phyloP scores from a whole-genome alignment of 2,113 vertebrate species.

The Gobius niger region DNA sequence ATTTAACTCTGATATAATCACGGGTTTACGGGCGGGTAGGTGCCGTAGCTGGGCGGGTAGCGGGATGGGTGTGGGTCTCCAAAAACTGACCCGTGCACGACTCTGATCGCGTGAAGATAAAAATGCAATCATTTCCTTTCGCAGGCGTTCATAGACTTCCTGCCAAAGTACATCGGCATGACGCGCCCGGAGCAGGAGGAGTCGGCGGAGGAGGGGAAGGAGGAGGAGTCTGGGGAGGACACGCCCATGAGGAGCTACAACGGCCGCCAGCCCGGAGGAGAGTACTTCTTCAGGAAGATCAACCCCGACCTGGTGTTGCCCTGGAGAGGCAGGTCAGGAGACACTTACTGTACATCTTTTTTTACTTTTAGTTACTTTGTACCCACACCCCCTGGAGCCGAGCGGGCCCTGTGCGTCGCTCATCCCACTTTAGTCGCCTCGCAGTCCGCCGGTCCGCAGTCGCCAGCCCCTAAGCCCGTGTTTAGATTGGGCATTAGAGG shows the following conservation, averaged over 20 bases:
- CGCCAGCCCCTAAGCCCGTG: constrained; percentile 73
- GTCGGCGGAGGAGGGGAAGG: constrained; percentile 47
- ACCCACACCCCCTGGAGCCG: constrained; percentile 14
- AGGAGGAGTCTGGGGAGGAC: constrained; percentile 56
- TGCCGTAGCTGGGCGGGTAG: no score
- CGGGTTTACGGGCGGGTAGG: no score
- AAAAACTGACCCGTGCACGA: no score
- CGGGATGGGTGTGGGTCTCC: no score
- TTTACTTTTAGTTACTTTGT: background rate
- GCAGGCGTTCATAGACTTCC: constrained; percentile 84
- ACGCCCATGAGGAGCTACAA: constrained; percentile 43
- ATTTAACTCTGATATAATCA: no score
- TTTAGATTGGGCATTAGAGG: constrained; percentile 77
- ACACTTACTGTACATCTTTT: background rate
- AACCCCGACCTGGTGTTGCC: constrained; percentile 82
- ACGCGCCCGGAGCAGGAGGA: constrained; percentile 79
- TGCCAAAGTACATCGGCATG: constrained; percentile 85
- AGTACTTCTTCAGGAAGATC: constrained; percentile 87
- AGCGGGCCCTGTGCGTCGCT: constrained; percentile 36
- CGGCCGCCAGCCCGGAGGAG: constrained; percentile 75
- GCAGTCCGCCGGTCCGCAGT: constrained; percentile 61
- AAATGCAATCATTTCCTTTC: no score
- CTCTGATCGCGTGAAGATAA: no score
- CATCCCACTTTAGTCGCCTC: constrained; percentile 67
- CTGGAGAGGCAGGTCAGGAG: constrained; percentile 80